Evolutionary conservation across 2,888 invertebrate species (phyloP), one percentile per base, ranked within the genome.

Genomic region (Argyresthia albistria): DNA sequence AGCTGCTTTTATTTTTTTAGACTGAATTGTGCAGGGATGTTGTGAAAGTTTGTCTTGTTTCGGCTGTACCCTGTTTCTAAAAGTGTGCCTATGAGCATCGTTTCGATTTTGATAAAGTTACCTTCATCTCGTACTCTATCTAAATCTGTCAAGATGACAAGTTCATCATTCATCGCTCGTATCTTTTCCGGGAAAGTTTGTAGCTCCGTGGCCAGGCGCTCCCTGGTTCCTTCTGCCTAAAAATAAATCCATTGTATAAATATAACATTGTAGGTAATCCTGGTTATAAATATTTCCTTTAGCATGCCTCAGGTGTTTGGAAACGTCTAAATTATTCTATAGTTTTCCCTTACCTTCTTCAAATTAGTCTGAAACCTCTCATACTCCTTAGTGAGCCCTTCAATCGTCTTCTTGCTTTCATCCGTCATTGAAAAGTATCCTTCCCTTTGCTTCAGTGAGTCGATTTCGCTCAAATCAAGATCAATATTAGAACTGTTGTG

Each of bases 101-200:
- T 25, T 25, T 25, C 25, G 25, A 25, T 25, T 4, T 25, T 6
- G 25, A 25, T 25, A 25, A 25, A 25, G 6, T 35, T 62, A 80
- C 82, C 90, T 59, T 91, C 88, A 12, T 83, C 79, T 60, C 89
- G 86, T 9, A 91, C 67, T 37, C 76, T 82, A 45, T 91, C 92
- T 4, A 93, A 69, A 67, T 93, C 91, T 4, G 90, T 86, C 50
- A 91, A 82, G 2, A 81, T 81, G 0, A 86, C 69, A 35, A 93
- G 80, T 63, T 94, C 93, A 49, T 88, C 88, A 59, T 90, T 86
- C 91, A 92, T 92, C 4, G 87, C 88, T 54, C 77, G 86, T 15
- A 93, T 91, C 70, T 93, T 93, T 52, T 90, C 89, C 52, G 93
- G 92, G 55, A 94, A 73, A 48, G 92, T 91, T 61, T 91, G 89